Evolutionary conservation across 2,888 invertebrate species (phyloP), one percentile per base, ranked within the genome.

Genomic region (Dromius quadrimaculatus): DNA sequence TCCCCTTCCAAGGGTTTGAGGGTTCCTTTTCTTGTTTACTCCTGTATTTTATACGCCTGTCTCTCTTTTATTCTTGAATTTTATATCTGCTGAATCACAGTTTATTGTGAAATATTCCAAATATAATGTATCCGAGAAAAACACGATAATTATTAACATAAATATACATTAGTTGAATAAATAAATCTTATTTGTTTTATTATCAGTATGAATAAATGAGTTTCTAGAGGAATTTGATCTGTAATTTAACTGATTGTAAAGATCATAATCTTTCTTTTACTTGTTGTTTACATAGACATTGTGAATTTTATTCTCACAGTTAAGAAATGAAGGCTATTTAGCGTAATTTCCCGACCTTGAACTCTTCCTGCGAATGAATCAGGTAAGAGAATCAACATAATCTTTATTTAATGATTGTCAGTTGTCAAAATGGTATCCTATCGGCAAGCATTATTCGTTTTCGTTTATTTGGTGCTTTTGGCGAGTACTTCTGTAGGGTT

Each of bases 321-420:
- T n/a, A n/a, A n/a, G 50, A 5, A 54, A 23, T 54, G 50, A 54
- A 54, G 50, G 50, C 8, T 9, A 28, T 1, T 5, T 1, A 23
- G 28, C 50, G 50, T 23, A 54, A 54, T 8, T 54, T 23, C 50
- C 28, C 15, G 13, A 15, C 50, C 50, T 28, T 54, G 50, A 41
- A 15, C 50, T 15, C 15, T 32, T 54, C 50, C 28, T 23, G 50
- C 50, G 1, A 0, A 13, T 17, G 6, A 28, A 6, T 28, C 50
- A 54, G 50, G 50, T 54, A 15, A 54, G 28, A 15, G 9, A n/a
- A 36, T 9, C n/a, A 36, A 9, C 11, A 11, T 11, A 36, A 36
- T 15, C 13, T 23, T 54, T 34, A 59, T 36, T 8, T 59, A 9
- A 17, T 6, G 17, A 19, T 36, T 17, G 34, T 36, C 20, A 36